Evolutionary conservation across 2,888 invertebrate genomes (phyloP).

Genomic region (Netelia virgata): DNA sequence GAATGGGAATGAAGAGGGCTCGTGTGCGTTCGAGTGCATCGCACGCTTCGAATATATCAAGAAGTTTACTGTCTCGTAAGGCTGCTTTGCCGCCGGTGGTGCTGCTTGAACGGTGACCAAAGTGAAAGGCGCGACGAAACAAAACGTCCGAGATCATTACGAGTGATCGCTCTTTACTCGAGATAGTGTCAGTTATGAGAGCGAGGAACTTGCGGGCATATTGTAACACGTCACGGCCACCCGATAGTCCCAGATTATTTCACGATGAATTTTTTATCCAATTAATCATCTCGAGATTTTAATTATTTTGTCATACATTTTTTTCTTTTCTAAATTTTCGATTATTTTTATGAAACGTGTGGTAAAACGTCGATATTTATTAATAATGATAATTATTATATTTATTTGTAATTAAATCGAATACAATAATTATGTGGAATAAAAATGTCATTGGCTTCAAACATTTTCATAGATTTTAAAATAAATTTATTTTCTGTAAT

Average conservation of each 20-base stretch:
- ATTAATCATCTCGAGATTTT: background rate
- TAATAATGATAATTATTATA: background rate
- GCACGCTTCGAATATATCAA: slow-evolving; percentile 41
- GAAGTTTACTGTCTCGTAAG: slow-evolving; percentile 17
- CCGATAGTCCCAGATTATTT: slow-evolving; percentile 7
- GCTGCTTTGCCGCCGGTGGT: background rate
- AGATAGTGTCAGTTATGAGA: slow-evolving; percentile 39
- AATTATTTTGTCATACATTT: too few relatives aligned
- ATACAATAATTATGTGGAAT: background rate
- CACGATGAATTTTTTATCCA: background rate
- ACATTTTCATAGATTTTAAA: too few relatives aligned
- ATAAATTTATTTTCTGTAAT: too few relatives aligned
- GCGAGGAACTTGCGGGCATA: background rate
- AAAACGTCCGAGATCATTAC: slow-evolving; percentile 60
- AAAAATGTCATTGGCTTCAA: background rate
- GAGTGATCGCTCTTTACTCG: slow-evolving; percentile 47
- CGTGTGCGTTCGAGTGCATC: slow-evolving; percentile 47
- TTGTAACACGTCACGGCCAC: background rate
- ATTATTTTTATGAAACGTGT: background rate
- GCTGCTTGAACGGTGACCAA: slow-evolving; percentile 14
- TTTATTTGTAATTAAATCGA: background rate
- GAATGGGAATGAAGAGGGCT: slow-evolving; percentile 9
- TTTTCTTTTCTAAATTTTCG: too few relatives aligned
- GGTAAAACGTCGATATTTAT: background rate
- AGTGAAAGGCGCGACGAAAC: slow-evolving; percentile 67